Conservation (phyloP, 1,140 invertebrate genomes). For the Drosophila persimilis region DNA sequence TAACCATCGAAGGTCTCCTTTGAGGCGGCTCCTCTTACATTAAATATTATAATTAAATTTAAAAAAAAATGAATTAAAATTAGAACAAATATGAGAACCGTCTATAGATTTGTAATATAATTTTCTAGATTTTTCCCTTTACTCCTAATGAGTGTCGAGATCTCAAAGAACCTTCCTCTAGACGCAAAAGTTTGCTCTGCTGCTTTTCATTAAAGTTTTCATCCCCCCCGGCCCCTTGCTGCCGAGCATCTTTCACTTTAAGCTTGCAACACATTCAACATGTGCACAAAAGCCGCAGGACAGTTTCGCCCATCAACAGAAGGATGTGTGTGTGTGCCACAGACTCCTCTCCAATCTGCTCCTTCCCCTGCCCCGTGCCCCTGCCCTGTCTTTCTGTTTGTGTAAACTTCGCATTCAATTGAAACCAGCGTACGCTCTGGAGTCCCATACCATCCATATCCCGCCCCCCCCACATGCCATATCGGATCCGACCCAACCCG, state of each 20-base stretch:
- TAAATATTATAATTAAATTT: too few relatives aligned
- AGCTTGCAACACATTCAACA: constrained; percentile 43
- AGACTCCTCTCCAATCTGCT: not conserved
- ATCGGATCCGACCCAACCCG: not conserved
- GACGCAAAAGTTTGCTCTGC: too few relatives aligned
- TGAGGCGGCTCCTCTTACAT: too few relatives aligned
- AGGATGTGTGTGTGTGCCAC: constrained; percentile 24
- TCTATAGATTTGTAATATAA: too few relatives aligned
- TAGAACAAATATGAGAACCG: too few relatives aligned
- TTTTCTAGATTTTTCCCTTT: too few relatives aligned
- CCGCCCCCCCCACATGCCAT: not conserved
- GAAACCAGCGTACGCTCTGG: constrained; percentile 43
- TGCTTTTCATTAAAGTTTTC: constrained; percentile 14
- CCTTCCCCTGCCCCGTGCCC: too few relatives aligned
- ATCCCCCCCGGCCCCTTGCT: too few relatives aligned
- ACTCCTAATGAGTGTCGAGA: too few relatives aligned
- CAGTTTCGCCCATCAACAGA: constrained; percentile 29
- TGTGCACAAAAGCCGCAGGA: constrained; percentile 47
- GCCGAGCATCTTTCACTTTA: constrained; percentile 14
- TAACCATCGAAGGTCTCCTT: too few relatives aligned
- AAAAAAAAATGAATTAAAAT: too few relatives aligned
- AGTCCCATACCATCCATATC: not conserved
- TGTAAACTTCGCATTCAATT: constrained; percentile 53
- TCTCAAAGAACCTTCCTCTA: too few relatives aligned
- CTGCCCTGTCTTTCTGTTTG: constrained; percentile 11